Evolutionary conservation across 2,797 vertebrate species (phyloP), one percentile per base, ranked within the genome.

Genomic region (Pseudotriccus pelzelni): DNA sequence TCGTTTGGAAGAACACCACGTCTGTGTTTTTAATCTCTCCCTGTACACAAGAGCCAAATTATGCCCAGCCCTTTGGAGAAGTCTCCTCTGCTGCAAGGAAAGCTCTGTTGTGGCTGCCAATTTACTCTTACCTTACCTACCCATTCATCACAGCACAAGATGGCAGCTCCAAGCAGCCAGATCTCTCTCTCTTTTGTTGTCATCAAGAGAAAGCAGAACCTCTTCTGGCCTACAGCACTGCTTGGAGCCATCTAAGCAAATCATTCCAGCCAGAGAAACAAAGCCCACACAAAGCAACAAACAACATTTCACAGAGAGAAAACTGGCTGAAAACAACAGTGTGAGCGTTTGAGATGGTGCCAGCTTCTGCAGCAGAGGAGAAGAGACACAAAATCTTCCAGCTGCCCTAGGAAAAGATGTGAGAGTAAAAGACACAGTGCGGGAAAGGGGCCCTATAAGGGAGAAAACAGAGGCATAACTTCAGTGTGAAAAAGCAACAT

Each of bases 251-350:
- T 63, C 58, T 56, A 30, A 72, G 85, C 34, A 84, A 76, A 91
- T 63, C n/a, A 60, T 47, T 95, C 72, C 77, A 83, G 47, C 47
- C 50, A 36, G 36, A 94, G 72, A 91, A 96, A 95, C 52, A 84
- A 84, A 84, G 85, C 53, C 89, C 39, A n/a, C 43, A 82, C 91
- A 81, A 6, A 80, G 50, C 60, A 63, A 56, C 64, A 87, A 91
- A 60, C 23, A 76, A 8, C 63, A 47, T 83, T 73, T 78, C 87
- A 82, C 60, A 89, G 60, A 12, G 72, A 69, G 76, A 59, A 95
- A 82, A 72, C 72, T 47, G 73, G 41, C 75, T 47, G 70, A 79
- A 86, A 92, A 77, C n/a, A 74, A 27, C 62, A 5, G 3, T 55
- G 55, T 27, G 58, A 89, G 30, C 43, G 16, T 72, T 73, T 92